Percentiles rank a stretch among this genome's conserved stretches.
These are phyloP conservation scores for Montipora efflorescens DNA, from an alignment of 64 coral and sea anemone genomes.

Conservation along the genomic window DNA sequence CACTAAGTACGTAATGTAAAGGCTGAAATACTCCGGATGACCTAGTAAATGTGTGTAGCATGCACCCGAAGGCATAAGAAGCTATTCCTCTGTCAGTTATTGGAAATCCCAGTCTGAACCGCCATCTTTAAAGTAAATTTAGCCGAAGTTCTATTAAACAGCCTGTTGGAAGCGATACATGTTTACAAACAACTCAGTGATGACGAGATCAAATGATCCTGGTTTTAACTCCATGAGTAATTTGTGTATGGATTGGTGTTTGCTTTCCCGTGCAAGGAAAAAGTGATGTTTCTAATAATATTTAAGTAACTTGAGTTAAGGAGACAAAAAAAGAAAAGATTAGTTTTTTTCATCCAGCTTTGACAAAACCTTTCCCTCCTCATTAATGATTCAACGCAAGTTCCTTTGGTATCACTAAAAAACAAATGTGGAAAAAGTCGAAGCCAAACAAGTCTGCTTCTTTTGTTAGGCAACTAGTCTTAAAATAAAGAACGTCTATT, in stretches of 20 bases:
- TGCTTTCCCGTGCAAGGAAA: background rate
- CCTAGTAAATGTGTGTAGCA: no score
- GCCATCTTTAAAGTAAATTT: background rate
- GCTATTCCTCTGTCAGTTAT: background rate
- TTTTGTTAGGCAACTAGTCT: background rate
- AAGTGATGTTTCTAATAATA: background rate
- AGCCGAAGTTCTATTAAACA: background rate
- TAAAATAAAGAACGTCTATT: background rate
- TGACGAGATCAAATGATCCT: background rate
- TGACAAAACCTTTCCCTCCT: background rate
- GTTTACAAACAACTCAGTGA: background rate
- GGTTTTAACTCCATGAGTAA: background rate
- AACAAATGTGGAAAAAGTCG: background rate
- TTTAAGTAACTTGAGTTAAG: background rate
- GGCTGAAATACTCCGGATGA: no score
- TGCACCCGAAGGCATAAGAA: no score
- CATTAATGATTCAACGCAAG: constrained; percentile 32
- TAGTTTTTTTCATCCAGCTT: no score
- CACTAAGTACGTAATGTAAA: background rate
- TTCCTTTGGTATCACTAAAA: background rate
- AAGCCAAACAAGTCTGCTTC: background rate
- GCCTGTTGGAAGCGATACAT: background rate
- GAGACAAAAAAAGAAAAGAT: background rate
- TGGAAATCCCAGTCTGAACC: background rate
- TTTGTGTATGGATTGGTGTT: background rate